Evolutionary conservation across 2,888 invertebrate genomes (phyloP).

Genomic region (Xanthorhoe spadicearia): DNA sequence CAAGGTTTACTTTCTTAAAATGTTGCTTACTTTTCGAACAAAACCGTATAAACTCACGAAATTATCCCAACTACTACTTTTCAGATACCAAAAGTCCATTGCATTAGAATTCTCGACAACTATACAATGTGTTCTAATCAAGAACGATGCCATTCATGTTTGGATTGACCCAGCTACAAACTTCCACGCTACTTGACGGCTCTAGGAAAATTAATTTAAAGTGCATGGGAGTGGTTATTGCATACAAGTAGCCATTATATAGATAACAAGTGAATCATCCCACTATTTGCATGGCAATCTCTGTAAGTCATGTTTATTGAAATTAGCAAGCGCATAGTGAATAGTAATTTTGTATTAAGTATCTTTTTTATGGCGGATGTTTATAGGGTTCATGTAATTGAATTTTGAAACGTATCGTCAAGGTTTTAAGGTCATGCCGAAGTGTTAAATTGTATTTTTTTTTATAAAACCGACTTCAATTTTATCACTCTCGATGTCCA

Average conservation of each 20-base stretch:
- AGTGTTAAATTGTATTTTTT: no score
- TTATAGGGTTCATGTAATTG: constrained; percentile 3
- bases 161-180: not conserved
- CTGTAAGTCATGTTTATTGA: constrained; percentile 37
- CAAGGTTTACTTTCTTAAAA: no score
- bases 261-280: constrained; percentile 70
- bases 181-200: constrained; percentile 54
- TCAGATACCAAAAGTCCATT: not conserved
- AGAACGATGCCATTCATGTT: not conserved
- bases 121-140: not conserved
- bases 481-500: no score
- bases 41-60: no score
- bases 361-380: constrained; percentile 7
- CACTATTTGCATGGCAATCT: constrained; percentile 63
- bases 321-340: constrained; percentile 36
- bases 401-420: not conserved
- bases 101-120: no score
- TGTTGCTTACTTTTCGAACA: no score
- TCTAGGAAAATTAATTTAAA: constrained; percentile 78
- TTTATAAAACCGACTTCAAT: no score
- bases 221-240: constrained; percentile 76
- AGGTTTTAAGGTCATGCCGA: not conserved
- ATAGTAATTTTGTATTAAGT: constrained; percentile 10
- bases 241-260: constrained; percentile 70
- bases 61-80: no score